Percentiles rank a stretch among this genome's conserved stretches.
Evolutionary conservation across 2,797 vertebrate species (phyloP).

Genomic region (Ara ararauna): DNA sequence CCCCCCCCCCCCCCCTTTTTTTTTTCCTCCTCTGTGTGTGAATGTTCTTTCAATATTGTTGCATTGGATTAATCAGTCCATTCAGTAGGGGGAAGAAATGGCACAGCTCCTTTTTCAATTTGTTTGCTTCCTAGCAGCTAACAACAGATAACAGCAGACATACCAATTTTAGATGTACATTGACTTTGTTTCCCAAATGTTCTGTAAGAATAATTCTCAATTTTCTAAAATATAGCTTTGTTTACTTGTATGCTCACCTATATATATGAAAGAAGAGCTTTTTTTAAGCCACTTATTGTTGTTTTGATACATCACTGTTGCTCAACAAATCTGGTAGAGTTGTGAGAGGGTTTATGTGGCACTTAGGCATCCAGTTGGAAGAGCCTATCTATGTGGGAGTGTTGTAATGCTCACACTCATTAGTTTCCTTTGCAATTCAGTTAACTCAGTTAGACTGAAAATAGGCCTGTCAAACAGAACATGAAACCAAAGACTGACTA

Average conservation of each 20-base stretch:
- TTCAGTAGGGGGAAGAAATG: background rate
- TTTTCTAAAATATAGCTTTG: background rate
- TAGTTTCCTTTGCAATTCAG: slow-evolving; percentile 85
- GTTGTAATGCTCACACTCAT: slow-evolving; percentile 75
- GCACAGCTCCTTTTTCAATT: background rate
- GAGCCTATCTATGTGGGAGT: slow-evolving; percentile 73
- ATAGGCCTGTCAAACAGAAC: slow-evolving; percentile 84
- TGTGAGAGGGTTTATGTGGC: background rate
- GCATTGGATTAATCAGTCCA: background rate
- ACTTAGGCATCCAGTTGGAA: slow-evolving; percentile 50
- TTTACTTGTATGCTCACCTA: background rate
- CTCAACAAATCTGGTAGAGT: background rate
- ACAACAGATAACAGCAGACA: background rate
- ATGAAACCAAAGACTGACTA: slow-evolving; percentile 76
- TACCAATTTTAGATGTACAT: background rate
- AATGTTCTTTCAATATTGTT: background rate
- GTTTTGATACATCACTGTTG: background rate
- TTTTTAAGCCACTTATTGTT: background rate
- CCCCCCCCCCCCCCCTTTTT: too few species aligned
- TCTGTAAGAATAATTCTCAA: background rate
- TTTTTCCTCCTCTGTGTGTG: accelerated
- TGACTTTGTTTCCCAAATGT: background rate
- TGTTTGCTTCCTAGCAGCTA: slow-evolving; percentile 19
- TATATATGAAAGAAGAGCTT: background rate
- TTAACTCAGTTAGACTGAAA: slow-evolving; percentile 82